Base-by-base conservation (phyloP, 2,888 invertebrate species). In the Chloroclystis v-ata region DNA sequence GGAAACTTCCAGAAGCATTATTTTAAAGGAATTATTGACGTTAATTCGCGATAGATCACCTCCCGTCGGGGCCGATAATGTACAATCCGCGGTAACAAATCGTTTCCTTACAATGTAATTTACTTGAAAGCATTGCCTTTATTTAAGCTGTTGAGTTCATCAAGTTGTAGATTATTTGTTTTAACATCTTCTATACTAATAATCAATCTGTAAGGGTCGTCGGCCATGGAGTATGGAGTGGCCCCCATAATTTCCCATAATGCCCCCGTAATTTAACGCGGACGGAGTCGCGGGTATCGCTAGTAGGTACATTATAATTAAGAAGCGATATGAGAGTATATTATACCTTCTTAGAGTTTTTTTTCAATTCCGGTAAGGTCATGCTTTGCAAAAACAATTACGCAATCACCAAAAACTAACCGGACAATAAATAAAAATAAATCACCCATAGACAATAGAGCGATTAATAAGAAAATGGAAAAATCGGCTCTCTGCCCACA, bases 11-110 rank as follows among this genome's bases (percentile, higher is more conserved):
- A n/a, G 10, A 24, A 20, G 20, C 35, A 11, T 35, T 24, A 35
- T 35, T 35, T 16, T 35, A 20, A 35, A 20, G 43, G 28, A 38
- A 14, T 60, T 61, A 74, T 73, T 69, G 77, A 76, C 75, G 66
- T 60, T 74, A 73, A 78, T 78, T 67, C 61, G 43, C 65, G 68
- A 81, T 82, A 79, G 78, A 78, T 81, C 82, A 81, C 52, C 39
- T 56, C 57, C 49, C 50, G 44, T 55, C 38, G 30, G 42, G 51
- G 61, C 59, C 63, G 61, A 56, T 63, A 63, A 64, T 66, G 69
- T 60, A 60, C 71, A 67, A 72, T 71, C 65, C 64, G 62, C 50
- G 42, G 58, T 73, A 77, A 78, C 77, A 78, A 82, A 81, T 78
- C 77, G 77, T 78, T 76, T 57, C 49, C 50, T 49, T 51, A 52